Evolutionary conservation across 2,888 invertebrate species (phyloP).

Genomic region (Tethea ocularis): DNA sequence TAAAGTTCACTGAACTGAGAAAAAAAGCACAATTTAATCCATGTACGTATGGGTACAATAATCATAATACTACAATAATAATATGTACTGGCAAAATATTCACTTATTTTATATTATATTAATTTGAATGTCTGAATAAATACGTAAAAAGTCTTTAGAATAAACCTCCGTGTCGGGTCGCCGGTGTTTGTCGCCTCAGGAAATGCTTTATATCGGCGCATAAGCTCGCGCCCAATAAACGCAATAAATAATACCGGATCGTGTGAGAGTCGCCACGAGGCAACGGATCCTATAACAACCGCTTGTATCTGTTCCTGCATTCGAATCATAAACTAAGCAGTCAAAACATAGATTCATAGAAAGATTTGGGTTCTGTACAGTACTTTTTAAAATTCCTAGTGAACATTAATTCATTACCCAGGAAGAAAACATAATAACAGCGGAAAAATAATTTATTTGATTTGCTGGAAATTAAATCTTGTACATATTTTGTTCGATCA

Average conservation of each 20-base stretch:
- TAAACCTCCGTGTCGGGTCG: slow-evolving; percentile 37
- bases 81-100: no score
- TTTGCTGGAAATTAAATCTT: no score
- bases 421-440: no score
- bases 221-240: slow-evolving; percentile 71
- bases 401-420: no score
- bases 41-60: no score
- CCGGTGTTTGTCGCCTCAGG: slow-evolving; percentile 71
- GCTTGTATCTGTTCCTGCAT: slow-evolving; percentile 62
- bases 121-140: no score
- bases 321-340: slow-evolving; percentile 53
- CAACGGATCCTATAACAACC: slow-evolving; percentile 61
- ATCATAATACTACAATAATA: no score
- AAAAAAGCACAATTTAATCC: no score
- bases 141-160: slow-evolving; percentile 33
- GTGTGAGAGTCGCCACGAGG: slow-evolving; percentile 67
- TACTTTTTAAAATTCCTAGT: background rate
- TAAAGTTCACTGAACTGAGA: no score
- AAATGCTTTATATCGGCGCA: slow-evolving; percentile 69
- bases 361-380: slow-evolving; percentile 41
- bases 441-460: no score
- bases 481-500: background rate
- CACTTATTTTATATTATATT: no score
- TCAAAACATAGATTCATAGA: slow-evolving; percentile 25
- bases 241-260: slow-evolving; percentile 73